phyloP scores from a whole-genome alignment of 2,797 vertebrate genomes.

The Myotis pilosus region DNA sequence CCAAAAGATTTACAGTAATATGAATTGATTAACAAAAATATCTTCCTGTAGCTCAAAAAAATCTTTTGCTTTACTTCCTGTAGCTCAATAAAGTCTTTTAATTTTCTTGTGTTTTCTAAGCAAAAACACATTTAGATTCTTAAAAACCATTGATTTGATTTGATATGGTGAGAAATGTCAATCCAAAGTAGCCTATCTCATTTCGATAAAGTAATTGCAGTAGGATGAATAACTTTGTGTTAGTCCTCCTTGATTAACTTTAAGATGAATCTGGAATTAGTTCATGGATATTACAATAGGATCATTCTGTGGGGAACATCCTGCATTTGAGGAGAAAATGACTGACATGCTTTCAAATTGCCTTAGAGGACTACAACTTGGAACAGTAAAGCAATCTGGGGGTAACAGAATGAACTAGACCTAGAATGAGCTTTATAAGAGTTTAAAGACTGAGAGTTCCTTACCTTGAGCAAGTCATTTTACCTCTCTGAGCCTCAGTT shows the following conservation, averaged over 20 bases:
- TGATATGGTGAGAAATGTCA: conserved; percentile 33
- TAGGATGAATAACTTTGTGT: neutral
- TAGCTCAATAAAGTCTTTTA: conserved; percentile 48
- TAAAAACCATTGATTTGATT: conserved; percentile 46
- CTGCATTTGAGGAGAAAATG: conserved; percentile 12
- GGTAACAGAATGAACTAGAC: neutral
- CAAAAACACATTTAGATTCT: conserved; percentile 21
- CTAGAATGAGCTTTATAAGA: neutral
- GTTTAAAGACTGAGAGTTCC: neutral
- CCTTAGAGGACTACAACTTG: neutral
- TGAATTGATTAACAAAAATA: neutral
- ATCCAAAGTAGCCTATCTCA: conserved; percentile 2
- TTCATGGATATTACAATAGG: neutral
- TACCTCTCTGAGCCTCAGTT: neutral
- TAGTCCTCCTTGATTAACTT: conserved; percentile 2
- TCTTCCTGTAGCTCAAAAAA: conserved; percentile 31
- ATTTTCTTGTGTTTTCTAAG: conserved; percentile 19
- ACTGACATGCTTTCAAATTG: neutral
- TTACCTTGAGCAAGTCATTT: conserved; percentile 8
- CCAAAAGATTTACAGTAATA: neutral
- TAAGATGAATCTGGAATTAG: conserved; percentile 37
- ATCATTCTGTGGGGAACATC: conserved; percentile 39
- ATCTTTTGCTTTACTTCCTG: conserved; percentile 27
- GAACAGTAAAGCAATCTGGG: neutral
- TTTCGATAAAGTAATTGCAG: conserved; percentile 39